Evolutionary conservation across 2,888 invertebrate species (phyloP), one percentile per base, ranked within the genome.

Genomic region (Mythimna loreyi): DNA sequence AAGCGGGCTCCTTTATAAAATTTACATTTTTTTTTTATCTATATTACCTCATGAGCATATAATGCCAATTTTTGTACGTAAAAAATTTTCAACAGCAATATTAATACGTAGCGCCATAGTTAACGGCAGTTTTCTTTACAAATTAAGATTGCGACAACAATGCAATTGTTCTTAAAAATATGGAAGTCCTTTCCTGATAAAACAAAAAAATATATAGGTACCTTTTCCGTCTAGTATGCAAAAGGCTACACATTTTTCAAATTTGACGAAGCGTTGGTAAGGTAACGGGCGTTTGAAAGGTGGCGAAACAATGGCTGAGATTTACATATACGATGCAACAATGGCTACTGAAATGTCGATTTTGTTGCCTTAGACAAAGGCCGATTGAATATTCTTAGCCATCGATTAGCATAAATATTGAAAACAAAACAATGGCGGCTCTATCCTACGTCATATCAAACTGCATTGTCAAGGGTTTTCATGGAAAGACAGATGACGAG

Each of bases 281-380:
- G 77, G 79, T 80, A 84, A 78, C 66, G 72, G 61, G 64, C 65
- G 66, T 66, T 67, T 71, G 68, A 80, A 82, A 73, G 78, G 66
- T 66, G 47, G 30, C 57, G 77, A 76, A 85, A 87, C 85, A 85
- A 85, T 80, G 67, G 72, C 70, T 49, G 56, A 69, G 71, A 82
- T 85, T 86, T 84, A 82, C 85, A 86, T 85, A 80, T 50, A 79
- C 63, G 69, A 72, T 60, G 66, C 67, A 67, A 72, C 71, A 77
- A 67, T 64, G 64, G 69, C 21, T 28, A 49, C 53, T 61, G 11
- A 66, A 72, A 58, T 66, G 28, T 72, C 43, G 64, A 68, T 73
- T 72, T 77, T 80, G 49, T 45, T 68, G 50, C 66, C 40, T 63
- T 62, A 67, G 59, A 72, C 49, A 67, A 77, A 61, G 40, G 72